Percentiles rank a stretch among this genome's conserved stretches.
Evolutionary conservation across 2,797 vertebrate species (phyloP).

Genomic region (Avahi laniger): DNA sequence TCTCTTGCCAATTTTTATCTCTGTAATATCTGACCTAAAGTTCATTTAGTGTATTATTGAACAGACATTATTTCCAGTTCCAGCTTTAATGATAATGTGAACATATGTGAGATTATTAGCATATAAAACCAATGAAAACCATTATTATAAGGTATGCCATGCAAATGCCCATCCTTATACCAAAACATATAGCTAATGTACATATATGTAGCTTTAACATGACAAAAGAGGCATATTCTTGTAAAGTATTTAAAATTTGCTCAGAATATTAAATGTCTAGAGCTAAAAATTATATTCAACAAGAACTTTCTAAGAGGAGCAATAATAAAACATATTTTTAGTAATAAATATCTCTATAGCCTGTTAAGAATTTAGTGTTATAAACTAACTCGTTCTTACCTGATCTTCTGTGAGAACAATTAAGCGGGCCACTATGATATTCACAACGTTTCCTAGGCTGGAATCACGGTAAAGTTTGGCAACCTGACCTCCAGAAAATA

Average conservation of each 20-base stretch:
- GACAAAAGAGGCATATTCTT: conserved; percentile 64
- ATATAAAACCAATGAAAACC: conserved; percentile 75
- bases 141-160: conserved; percentile 60
- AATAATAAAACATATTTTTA: conserved; percentile 61
- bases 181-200: conserved; percentile 68
- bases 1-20: conserved; percentile 86
- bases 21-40: conserved; percentile 84
- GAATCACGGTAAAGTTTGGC: conserved; percentile 99
- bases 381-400: conserved; percentile 87
- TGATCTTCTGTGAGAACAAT: conserved; percentile 99
- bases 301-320: conserved; percentile 63
- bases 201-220: conserved; percentile 63
- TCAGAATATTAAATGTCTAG: conserved; percentile 73
- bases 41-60: conserved; percentile 83
- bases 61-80: conserved; percentile 79
- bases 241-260: conserved; percentile 69
- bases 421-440: conserved; percentile 98
- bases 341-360: background rate
- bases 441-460: conserved; percentile 99
- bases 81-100: conserved; percentile 81
- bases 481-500: conserved; percentile 99
- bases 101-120: conserved; percentile 75
- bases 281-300: conserved; percentile 68
- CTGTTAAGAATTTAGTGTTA: conserved; percentile 59
- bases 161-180: conserved; percentile 46